phyloP scores from a whole-genome alignment of 2,113 vertebrate genomes.

The Guaruba guarouba region DNA sequence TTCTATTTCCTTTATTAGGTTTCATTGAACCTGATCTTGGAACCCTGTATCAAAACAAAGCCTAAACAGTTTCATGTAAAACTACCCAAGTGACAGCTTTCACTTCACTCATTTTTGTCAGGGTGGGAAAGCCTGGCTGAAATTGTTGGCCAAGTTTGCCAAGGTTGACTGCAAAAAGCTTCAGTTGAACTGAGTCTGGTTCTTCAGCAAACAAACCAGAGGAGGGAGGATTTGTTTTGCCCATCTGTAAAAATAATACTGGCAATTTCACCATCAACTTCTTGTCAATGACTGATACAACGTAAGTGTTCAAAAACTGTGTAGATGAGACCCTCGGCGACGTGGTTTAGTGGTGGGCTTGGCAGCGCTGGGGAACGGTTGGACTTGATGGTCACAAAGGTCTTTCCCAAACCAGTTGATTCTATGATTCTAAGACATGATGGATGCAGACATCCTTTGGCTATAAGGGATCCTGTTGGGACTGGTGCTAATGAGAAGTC shows the following conservation, averaged over 20 bases:
- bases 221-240: neutral
- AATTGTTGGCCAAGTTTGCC: neutral
- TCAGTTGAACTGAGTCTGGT: neutral
- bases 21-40: neutral
- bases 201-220: conserved; percentile 24
- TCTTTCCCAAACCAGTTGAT: neutral
- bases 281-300: neutral
- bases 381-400: neutral
- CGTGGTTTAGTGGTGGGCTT: neutral
- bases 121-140: neutral
- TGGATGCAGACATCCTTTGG: neutral
- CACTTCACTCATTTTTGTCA: neutral
- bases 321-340: neutral
- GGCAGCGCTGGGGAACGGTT: neutral
- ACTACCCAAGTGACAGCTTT: neutral
- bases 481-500: neutral
- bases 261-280: neutral
- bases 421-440: neutral
- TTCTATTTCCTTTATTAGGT: neutral
- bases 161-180: neutral
- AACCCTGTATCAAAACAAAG: neutral
- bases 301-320: neutral
- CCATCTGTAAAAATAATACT: neutral
- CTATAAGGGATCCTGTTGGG: rapidly evolving
- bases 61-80: neutral